Base-by-base conservation (phyloP, 1,140 invertebrate genomes). In the Drosophila kanapiae region DNA sequence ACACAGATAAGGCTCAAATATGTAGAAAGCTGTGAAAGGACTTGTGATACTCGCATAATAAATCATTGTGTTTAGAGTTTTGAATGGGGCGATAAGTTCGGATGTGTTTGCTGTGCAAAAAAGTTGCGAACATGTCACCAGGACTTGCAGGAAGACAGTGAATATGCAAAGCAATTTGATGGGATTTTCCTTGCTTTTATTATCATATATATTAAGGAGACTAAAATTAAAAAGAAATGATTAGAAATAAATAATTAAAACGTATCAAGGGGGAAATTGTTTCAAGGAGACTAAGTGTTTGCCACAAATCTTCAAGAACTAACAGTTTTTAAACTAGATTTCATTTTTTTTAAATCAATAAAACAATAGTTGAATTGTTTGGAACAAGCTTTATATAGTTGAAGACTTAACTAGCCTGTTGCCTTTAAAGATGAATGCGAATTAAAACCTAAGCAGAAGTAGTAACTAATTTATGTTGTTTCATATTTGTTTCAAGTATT, bases 31-130 rank as follows among this genome's bases (percentile, higher is more conserved):
- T 8, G 64, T 60, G 61, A 68, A 68, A 38, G 64, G 64, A 49
- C 61, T 40, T 71, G 18, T 64, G 69, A 33, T 42, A 33, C 18
- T 58, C 49, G 37, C 40, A 72, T 59, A 72, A 71, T 71, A 68
- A 70, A 54, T 53, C 45, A 67, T 67, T 70, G 67, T 69, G 65
- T 23, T 69, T 49, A 51, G 49, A 42, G 65, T 67, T 58, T 72
- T 62, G 53, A 59, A 59, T 71, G 67, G 43, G 33, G 33, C 43
- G 43, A 71, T 58, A 71, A 35, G 29, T 59, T 48, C 37, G 65
- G 27, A 58, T 57, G 65, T 43, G 49, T 59, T 37, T 58, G 68
- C 68, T 33, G 23, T 31, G 29, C 8, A 58, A 49, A 57, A 70
- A 70, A 47, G 27, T 69, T 57, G 9, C 1, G 27, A 37, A 62